phyloP scores from a whole-genome alignment of 2,797 vertebrate genomes.

The Melanotaenia nigrans region DNA sequence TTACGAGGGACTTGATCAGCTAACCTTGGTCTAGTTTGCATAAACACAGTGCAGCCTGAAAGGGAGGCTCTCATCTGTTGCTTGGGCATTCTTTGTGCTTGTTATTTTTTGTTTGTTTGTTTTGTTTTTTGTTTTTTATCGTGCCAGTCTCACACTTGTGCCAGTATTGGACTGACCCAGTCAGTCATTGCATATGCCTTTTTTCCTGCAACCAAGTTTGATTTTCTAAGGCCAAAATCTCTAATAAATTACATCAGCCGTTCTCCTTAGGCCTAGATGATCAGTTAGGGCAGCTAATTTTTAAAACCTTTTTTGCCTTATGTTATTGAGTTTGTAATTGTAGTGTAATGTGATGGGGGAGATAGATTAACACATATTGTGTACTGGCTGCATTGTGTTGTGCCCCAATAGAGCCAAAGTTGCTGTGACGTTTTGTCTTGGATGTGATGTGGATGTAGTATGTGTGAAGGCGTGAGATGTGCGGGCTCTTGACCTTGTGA shows the following conservation, averaged over 20 bases:
- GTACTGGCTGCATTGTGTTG: constrained; percentile 67
- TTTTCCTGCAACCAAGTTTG: constrained; percentile 68
- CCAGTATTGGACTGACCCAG: constrained; percentile 71
- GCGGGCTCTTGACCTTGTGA: constrained; percentile 67
- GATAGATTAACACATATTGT: constrained; percentile 41
- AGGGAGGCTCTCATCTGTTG: constrained; percentile 56
- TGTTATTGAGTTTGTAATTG: constrained; percentile 54
- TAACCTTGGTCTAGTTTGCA: constrained; percentile 78
- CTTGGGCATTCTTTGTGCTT: constrained; percentile 65
- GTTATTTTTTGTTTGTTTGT: constrained; percentile 56
- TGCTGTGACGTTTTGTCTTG: constrained; percentile 50
- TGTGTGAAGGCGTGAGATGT: constrained; percentile 40
- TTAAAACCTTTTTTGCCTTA: constrained; percentile 76
- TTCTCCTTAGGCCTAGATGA: constrained; percentile 68
- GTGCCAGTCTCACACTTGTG: constrained; percentile 79
- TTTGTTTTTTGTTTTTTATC: constrained; percentile 35
- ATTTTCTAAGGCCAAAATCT: constrained; percentile 70
- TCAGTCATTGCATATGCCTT: constrained; percentile 67
- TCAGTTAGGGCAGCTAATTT: constrained; percentile 74
- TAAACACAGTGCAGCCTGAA: constrained; percentile 65
- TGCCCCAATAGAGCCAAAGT: constrained; percentile 76
- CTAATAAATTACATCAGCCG: constrained; percentile 50
- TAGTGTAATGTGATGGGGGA: constrained; percentile 41
- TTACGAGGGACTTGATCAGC: constrained; percentile 61
- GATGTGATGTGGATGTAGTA: constrained; percentile 62